Evolutionary conservation across 2,888 invertebrate genomes (phyloP).

Genomic region (Mythimna ferrago): DNA sequence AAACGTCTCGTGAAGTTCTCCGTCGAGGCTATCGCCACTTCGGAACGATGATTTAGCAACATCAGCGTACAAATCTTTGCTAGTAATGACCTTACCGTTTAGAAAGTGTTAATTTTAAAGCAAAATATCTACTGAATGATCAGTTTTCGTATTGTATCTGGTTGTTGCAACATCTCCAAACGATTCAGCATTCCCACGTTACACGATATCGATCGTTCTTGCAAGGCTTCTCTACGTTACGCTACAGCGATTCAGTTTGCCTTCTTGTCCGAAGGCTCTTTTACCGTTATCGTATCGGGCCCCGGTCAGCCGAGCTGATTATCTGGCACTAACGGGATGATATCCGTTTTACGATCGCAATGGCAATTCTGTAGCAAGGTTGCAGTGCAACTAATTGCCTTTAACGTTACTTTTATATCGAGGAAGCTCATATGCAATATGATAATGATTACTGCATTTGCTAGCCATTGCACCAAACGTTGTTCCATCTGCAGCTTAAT

Average conservation of each 20-base stretch:
- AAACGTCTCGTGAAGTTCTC: constrained; percentile 52
- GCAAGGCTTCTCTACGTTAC: constrained; percentile 84
- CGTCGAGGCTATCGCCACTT: constrained; percentile 62
- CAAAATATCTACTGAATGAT: constrained; percentile 41
- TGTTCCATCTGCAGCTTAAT: constrained; percentile 25
- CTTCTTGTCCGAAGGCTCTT: constrained; percentile 73
- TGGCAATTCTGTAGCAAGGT: constrained; percentile 57
- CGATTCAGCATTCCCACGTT: constrained; percentile 75
- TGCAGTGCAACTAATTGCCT: constrained; percentile 66
- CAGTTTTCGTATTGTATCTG: constrained; percentile 47
- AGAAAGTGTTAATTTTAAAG: constrained; percentile 67
- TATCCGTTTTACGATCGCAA: constrained; percentile 72
- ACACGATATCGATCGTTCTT: constrained; percentile 85
- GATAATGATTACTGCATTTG: constrained; percentile 28
- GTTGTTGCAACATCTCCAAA: constrained; percentile 62
- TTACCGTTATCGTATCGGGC: constrained; percentile 80
- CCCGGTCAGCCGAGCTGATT: constrained; percentile 75
- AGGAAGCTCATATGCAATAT: constrained; percentile 30
- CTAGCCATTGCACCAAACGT: constrained; percentile 37
- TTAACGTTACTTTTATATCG: constrained; percentile 48
- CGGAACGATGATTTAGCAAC: constrained; percentile 71
- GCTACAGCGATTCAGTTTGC: constrained; percentile 75
- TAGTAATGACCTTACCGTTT: constrained; percentile 67
- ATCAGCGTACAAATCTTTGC: constrained; percentile 57
- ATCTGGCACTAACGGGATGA: constrained; percentile 84